phyloP scores from a whole-genome alignment of 2,797 vertebrate species.

The Serranus cabrilla region DNA sequence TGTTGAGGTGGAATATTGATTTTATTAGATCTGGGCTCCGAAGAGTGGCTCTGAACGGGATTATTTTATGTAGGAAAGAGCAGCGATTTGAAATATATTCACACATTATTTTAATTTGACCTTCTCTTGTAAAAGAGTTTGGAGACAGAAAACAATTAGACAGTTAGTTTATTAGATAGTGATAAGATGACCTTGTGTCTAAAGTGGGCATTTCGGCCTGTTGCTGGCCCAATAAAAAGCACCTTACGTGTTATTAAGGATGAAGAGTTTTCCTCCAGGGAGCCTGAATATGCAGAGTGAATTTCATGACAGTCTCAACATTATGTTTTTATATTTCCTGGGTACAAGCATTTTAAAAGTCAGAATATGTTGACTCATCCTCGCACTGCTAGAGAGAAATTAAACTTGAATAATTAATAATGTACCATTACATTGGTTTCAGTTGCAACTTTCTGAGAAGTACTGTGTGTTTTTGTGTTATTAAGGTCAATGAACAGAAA shows the following conservation, averaged over 20 bases:
- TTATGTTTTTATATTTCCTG: constrained; percentile 5
- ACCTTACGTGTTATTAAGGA: neutral
- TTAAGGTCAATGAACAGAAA: constrained; percentile 12
- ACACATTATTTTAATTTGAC: neutral
- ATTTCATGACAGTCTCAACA: neutral
- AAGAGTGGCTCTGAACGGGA: neutral
- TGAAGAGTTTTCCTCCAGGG: neutral
- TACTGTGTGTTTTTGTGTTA: neutral
- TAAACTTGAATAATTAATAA: constrained; percentile 15
- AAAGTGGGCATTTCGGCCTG: neutral
- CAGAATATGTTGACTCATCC: neutral
- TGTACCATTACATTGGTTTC: constrained; percentile 16
- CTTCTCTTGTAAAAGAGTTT: neutral
- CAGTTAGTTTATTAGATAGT: neutral
- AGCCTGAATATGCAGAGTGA: neutral
- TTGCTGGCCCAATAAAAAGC: constrained; percentile 2
- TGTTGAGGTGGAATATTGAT: constrained; percentile 29
- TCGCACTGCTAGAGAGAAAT: constrained; percentile 20
- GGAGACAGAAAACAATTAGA: neutral
- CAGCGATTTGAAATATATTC: neutral
- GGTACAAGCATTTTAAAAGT: neutral
- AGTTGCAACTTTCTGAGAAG: constrained; percentile 2
- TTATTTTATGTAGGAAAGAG: constrained; percentile 18
- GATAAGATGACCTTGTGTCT: neutral
- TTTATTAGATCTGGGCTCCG: constrained; percentile 4